Evolutionary conservation across 1,140 invertebrate species (phyloP).

Genomic region (Drosophila ambigua): DNA sequence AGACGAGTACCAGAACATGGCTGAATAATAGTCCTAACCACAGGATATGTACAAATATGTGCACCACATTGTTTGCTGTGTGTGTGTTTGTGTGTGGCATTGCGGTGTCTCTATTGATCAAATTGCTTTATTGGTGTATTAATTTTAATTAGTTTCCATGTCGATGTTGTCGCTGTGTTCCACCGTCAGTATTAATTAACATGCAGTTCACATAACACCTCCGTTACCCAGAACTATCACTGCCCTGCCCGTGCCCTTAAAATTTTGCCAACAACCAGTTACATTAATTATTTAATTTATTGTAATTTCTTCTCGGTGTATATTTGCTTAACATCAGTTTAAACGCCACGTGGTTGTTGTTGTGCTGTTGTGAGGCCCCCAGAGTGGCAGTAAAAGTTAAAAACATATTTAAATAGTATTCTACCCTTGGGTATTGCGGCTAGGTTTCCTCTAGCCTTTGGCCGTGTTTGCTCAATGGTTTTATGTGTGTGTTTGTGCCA

Average conservation of each 20-base stretch:
- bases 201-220: constrained; percentile 38
- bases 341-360: constrained; percentile 17
- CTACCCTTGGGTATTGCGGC: neutral
- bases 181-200: constrained; percentile 66
- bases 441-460: no score
- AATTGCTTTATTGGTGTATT: constrained; percentile 71
- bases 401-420: constrained; percentile 52
- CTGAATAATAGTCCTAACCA: constrained; percentile 15
- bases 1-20: constrained; percentile 2
- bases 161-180: constrained; percentile 17
- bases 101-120: constrained; percentile 58
- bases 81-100: constrained; percentile 10
- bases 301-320: constrained; percentile 28
- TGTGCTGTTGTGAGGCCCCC: constrained; percentile 17
- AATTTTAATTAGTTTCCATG: constrained; percentile 70
- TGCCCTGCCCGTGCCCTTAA: neutral
- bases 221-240: neutral
- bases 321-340: constrained; percentile 44
- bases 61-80: constrained; percentile 35
- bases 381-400: constrained; percentile 49
- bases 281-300: constrained; percentile 60
- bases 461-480: no score
- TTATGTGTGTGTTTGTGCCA: no score
- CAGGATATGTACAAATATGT: constrained; percentile 39
- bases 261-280: constrained; percentile 37